A percentile compares a stretch with the other conserved stretches of the same genome.
Conservation (phyloP, 2,888 invertebrate species). For the Amiota mariae region DNA sequence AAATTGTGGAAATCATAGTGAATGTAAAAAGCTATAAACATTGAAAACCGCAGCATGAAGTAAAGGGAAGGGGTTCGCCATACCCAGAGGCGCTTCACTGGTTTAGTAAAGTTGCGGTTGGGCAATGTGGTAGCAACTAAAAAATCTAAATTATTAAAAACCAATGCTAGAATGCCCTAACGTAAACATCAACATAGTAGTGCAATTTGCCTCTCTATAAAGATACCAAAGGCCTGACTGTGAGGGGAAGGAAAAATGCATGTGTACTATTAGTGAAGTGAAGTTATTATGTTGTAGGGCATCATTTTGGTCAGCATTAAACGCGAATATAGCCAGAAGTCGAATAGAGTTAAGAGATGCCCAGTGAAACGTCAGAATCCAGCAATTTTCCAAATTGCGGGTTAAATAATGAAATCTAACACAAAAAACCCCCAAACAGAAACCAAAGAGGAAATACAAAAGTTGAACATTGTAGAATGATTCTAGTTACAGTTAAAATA, state of each 20-base stretch:
- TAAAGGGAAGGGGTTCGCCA: too few relatives aligned
- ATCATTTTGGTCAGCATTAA: background rate
- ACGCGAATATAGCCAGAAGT: background rate
- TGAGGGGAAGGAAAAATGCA: background rate
- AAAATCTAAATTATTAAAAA: constrained; percentile 60
- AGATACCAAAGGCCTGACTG: background rate
- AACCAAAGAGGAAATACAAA: constrained; percentile 17
- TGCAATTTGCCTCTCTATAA: background rate
- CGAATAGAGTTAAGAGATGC: background rate
- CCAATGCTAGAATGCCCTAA: constrained; percentile 49
- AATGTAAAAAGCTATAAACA: background rate
- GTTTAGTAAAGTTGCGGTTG: constrained; percentile 18
- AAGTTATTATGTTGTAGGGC: constrained; percentile 7
- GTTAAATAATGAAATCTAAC: constrained; percentile 48
- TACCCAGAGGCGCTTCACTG: too few relatives aligned
- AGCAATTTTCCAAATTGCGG: constrained; percentile 41
- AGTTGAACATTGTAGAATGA: too few relatives aligned
- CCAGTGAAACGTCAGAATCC: constrained; percentile 30
- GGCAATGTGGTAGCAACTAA: constrained; percentile 28
- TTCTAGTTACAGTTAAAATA: constrained; percentile 29
- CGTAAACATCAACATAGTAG: constrained; percentile 38
- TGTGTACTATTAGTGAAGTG: background rate
- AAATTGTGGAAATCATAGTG: background rate
- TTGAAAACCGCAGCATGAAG: background rate
- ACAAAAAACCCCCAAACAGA: constrained; percentile 24